Percentiles rank a stretch among this genome's conserved stretches.
These are phyloP conservation scores for Zaprionus inermis DNA, from an alignment of 1,140 invertebrate genomes.

Conservation along the genomic window DNA sequence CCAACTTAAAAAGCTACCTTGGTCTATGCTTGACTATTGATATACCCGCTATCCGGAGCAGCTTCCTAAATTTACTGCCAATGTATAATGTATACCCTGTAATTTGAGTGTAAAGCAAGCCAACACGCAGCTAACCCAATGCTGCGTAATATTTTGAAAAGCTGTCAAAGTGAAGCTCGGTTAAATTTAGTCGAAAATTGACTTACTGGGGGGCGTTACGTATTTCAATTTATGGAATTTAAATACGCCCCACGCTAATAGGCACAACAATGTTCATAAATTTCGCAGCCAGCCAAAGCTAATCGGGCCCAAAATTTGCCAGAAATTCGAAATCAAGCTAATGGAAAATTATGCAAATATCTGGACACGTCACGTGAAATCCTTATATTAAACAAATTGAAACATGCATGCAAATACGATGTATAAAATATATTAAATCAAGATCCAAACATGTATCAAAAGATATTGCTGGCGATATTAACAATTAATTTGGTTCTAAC, in stretches of 20 bases:
- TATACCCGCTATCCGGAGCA: too few relatives aligned
- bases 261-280: not conserved
- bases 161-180: not conserved
- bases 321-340: slow-evolving; percentile 42
- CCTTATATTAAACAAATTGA: too few relatives aligned
- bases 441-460: not conserved
- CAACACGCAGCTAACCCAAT: not conserved
- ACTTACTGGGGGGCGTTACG: not conserved
- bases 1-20: too few relatives aligned
- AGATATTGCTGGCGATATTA: not conserved
- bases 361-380: slow-evolving; percentile 20
- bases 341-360: slow-evolving; percentile 60
- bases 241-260: not conserved
- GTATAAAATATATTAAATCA: not conserved
- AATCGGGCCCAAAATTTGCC: slow-evolving; percentile 33
- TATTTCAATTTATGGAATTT: not conserved
- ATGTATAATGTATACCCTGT: too few relatives aligned
- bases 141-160: not conserved
- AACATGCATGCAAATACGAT: too few relatives aligned
- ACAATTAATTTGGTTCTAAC: not conserved
- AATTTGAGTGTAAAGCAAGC: not conserved
- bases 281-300: slow-evolving; percentile 13
- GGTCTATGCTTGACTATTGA: too few relatives aligned
- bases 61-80: too few relatives aligned
- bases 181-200: not conserved